Base-by-base conservation (phyloP, 2,113 vertebrate genomes). In the Burhinus oedicnemus region DNA sequence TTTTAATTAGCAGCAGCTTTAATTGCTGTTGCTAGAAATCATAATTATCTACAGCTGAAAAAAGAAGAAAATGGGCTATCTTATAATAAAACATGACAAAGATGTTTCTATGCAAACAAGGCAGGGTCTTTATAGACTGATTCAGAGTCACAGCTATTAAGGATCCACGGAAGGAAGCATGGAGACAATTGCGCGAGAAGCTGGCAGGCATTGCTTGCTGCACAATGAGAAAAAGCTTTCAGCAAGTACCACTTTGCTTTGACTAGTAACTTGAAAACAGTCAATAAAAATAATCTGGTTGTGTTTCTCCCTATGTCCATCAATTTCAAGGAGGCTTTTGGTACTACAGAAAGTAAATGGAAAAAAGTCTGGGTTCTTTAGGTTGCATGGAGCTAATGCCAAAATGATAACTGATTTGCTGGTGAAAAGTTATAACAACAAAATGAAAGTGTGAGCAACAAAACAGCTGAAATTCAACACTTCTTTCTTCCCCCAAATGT, bases 161-260 rank as follows among this genome's bases (percentile, higher is more conserved):
- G 44, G 61, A 76, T 55, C 12, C 32, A 16, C 0, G 1, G 44
- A 57, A 32, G 45, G 69, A 70, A 62, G 65, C 29, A 4, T 0
- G 2, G 57, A 47, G 36, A 11, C 12, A 55, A 18, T 0, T 4
- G 36, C 0, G 2, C 1, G 14, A 76, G 74, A 36, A 27, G 83
- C 68, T 57, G 44, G 75, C 44, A 58, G 83, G 58, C 38, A 42
- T 6, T 38, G 38, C 88, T 60, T 26, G 36, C 83, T 66, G 52
- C 93, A 66, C 36, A 47, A 64, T 0, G 12, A 75, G 77, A 81
- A 65, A 23, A 19, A 77, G 34, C 72, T 78, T 34, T 60, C 70
- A 62, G 72, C 65, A 75, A 75, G 65, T 23, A 65, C 52, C 32
- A 9, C 77, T 87, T 87, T 5, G 10, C 66, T 80, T 74, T 57